Evolutionary conservation across 1,140 invertebrate species (phyloP).

Genomic region (Semibalanus balanoides): DNA sequence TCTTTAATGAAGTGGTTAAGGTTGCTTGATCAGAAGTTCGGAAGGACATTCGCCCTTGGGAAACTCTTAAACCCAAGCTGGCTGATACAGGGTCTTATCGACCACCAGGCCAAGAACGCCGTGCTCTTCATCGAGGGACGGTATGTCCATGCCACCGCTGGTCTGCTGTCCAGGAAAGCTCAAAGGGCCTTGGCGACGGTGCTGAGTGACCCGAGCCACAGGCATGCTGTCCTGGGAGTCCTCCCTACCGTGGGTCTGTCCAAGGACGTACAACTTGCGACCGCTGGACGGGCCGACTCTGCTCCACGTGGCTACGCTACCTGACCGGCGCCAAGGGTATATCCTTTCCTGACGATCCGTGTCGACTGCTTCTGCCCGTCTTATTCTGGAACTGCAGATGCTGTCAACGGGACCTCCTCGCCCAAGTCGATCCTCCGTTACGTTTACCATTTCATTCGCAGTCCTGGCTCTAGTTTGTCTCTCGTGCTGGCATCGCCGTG

Average conservation of each 20-base stretch:
- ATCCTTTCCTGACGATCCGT: constrained; percentile 17
- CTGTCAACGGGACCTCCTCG: constrained; percentile 14
- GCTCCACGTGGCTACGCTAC: constrained; percentile 22
- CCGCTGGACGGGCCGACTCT: constrained; percentile 20
- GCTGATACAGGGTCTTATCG: not conserved
- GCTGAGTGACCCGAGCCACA: constrained; percentile 13
- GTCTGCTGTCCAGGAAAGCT: constrained; percentile 58
- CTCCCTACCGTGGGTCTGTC: constrained; percentile 17
- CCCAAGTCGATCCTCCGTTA: constrained; percentile 5
- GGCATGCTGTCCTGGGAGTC: constrained; percentile 18
- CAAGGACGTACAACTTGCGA: constrained; percentile 22
- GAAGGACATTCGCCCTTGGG: constrained; percentile 2
- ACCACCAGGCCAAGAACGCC: not conserved
- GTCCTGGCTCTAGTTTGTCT: too few species aligned
- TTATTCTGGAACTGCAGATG: constrained; percentile 17
- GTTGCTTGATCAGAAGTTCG: not conserved
- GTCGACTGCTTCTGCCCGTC: constrained; percentile 19
- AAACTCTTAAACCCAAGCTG: not conserved
- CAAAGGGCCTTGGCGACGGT: constrained; percentile 40
- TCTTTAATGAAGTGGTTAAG: too few species aligned
- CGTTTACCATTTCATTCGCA: too few species aligned
- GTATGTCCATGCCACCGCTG: constrained; percentile 59
- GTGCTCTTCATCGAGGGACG: constrained; percentile 25
- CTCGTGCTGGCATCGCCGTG: too few species aligned
- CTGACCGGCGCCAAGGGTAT: constrained; percentile 19